phyloP scores from a whole-genome alignment of 2,113 vertebrate species.

The Pogonocichla stellata region DNA sequence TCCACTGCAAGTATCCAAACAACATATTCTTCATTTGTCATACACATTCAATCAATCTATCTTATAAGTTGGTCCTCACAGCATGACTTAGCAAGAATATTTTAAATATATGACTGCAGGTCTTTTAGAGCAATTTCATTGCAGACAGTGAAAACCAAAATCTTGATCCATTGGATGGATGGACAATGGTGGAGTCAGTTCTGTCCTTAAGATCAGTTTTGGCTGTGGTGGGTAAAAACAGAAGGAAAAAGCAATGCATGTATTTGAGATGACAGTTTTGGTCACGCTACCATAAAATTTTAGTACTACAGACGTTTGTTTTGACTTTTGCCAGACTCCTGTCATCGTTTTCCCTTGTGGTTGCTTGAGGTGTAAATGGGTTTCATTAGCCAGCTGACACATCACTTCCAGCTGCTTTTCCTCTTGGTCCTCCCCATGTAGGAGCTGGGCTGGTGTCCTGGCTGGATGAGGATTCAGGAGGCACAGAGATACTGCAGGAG shows the following conservation, averaged over 20 bases:
- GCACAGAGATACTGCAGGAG: neutral
- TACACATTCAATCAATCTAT: neutral
- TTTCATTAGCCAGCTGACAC: neutral
- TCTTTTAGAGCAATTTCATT: neutral
- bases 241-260: neutral
- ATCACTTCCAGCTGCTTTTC: neutral
- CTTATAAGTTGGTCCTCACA: neutral
- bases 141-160: neutral
- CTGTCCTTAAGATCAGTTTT: neutral
- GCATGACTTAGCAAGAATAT: neutral
- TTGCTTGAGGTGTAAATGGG: neutral
- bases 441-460: neutral
- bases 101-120: neutral
- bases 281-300: neutral
- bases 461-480: neutral
- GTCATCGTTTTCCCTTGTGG: neutral
- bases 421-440: neutral
- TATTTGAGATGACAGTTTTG: neutral
- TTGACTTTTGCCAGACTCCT: neutral
- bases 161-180: accelerated
- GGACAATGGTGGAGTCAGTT: neutral
- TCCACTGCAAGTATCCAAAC: neutral
- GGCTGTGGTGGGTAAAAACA: neutral
- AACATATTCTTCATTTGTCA: neutral
- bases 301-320: neutral